Conservation (phyloP, 2,888 invertebrate species). For the Caenorhabditis doughertyi region DNA sequence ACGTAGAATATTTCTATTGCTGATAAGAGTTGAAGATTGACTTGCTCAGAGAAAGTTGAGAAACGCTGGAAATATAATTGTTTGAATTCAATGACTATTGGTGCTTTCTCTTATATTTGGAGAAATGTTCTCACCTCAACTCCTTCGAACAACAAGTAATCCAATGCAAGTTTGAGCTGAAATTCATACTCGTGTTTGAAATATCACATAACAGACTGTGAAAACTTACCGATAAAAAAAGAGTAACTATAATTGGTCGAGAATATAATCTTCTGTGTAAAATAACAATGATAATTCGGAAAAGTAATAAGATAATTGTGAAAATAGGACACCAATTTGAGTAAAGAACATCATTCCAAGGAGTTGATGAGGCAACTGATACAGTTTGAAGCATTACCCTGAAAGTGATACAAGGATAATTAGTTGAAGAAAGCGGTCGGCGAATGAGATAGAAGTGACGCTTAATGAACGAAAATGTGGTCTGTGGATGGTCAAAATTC, state of each 20-base stretch:
- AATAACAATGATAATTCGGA: constrained; percentile 23
- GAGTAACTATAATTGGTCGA: background rate
- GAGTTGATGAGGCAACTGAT: constrained; percentile 1
- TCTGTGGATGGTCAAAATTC: too few species aligned
- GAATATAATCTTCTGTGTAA: constrained; percentile 24
- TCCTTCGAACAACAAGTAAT: constrained; percentile 52
- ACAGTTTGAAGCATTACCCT: constrained; percentile 15
- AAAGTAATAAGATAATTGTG: constrained; percentile 3
- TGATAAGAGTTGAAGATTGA: constrained; percentile 6
- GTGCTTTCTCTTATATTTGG: too few species aligned
- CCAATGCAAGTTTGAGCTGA: constrained; percentile 31
- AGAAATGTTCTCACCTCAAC: constrained; percentile 24
- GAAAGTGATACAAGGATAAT: background rate
- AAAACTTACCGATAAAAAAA: constrained; percentile 31
- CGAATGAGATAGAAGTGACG: too few species aligned
- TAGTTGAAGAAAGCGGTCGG: background rate
- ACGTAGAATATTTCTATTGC: constrained; percentile 36
- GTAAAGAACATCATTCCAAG: constrained; percentile 28
- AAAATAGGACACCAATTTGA: constrained; percentile 15
- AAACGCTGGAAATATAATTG: constrained; percentile 46
- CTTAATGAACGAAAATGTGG: too few species aligned
- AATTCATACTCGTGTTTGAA: too few species aligned
- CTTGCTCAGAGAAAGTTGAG: constrained; percentile 13
- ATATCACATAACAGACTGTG: too few species aligned
- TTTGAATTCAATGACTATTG: background rate